Percentiles rank a stretch among this genome's conserved stretches.
These are phyloP conservation scores for Neomorphus geoffroyi DNA, from an alignment of 2,797 vertebrate genomes.

Conservation along the genomic window DNA sequence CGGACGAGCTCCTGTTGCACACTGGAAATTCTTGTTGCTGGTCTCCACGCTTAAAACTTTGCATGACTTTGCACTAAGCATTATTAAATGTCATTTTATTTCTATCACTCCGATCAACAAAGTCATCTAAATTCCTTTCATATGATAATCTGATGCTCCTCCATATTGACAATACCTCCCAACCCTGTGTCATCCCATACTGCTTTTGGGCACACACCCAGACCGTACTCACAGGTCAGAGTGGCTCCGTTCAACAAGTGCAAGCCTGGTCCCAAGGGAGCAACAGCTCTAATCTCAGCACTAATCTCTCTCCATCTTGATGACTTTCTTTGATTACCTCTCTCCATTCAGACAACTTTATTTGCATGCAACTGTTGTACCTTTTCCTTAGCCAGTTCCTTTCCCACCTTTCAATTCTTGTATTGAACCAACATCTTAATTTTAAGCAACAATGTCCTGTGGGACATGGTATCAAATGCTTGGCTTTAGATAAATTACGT, in stretches of 20 bases:
- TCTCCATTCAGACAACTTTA: not conserved
- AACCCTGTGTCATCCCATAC: not conserved
- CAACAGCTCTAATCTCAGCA: not conserved
- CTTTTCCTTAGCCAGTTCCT: not conserved
- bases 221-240: not conserved
- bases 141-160: not conserved
- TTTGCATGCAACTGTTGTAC: not conserved
- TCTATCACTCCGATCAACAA: not conserved
- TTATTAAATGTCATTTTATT: constrained; percentile 4
- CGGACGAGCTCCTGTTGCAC: not conserved
- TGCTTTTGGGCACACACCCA: not conserved
- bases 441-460: not conserved
- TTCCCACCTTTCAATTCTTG: not conserved
- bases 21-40: not conserved
- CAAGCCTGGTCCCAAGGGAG: not conserved
- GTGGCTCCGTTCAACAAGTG: fast-evolving
- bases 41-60: not conserved
- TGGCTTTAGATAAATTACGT: not conserved
- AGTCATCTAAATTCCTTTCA: constrained; percentile 23
- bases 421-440: not conserved
- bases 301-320: not conserved
- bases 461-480: not conserved
- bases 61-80: not conserved
- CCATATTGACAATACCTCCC: not conserved
- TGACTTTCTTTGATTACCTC: not conserved